Evolutionary conservation across 2,113 vertebrate species (phyloP), one percentile per base, ranked within the genome.

Genomic region (Mirounga angustirostris): DNA sequence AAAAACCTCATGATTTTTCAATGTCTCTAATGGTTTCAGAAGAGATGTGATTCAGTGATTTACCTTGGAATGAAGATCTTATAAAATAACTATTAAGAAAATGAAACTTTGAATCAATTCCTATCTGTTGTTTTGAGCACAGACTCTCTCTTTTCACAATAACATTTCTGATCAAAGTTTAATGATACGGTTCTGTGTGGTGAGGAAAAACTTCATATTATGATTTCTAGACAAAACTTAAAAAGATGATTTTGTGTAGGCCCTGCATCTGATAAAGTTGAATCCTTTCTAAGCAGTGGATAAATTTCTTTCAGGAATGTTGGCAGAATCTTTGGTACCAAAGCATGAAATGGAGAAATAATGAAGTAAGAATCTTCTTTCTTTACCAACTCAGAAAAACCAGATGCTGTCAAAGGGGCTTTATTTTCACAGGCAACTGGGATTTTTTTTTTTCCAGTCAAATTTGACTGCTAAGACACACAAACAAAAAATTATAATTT

Each of bases 401-500:
- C 40, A 69, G 56, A 85, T 89, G 14, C 79, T 71, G 13, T 61
- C 16, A 56, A 3, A 78, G 22, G 24, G 19, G 11, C 22, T 79
- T 83, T 96, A 65, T 63, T 54, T 82, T 65, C 28, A 81, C 7
- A 46, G 54, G 90, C 12, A 81, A 30, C n/a, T 43, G 22, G 28
- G 12, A 10, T 28, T 46, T 76, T 94, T 80, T 61, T 97, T 82
- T 65, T 97, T 30, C 43, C 19, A 67, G 76, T 18, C 4, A 93
- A 84, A 85, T 94, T 30, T 94, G 36, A 7, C 56, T 80, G 4
- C 26, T 92, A 89, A 89, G 59, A 24, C 28, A 93, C 56, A 93
- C 33, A 80, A 11, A 46, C 13, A 76, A 85, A 84, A 65, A 80
- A 82, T 16, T 40, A 33, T 7, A 86, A 18, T 79, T 69, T 84